Evolutionary conservation across 2,888 invertebrate species (phyloP).

Genomic region (Lumbricus terrestris): DNA sequence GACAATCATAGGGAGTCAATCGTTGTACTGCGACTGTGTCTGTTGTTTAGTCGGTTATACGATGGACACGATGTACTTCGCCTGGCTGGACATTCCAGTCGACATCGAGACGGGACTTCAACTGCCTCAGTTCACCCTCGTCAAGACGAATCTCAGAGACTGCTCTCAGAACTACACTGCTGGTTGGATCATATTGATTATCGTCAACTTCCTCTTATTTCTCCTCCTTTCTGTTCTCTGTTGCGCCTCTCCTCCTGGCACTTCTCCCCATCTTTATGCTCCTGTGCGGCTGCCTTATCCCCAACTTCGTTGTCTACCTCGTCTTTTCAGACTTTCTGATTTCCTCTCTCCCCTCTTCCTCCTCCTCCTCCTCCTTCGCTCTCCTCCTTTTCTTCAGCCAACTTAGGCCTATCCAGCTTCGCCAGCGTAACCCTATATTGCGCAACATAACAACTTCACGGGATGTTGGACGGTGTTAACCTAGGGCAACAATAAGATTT

Average conservation of each 20-base stretch:
- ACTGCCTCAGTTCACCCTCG: conserved; percentile 38
- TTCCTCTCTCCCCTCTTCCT: neutral
- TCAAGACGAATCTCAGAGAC: conserved; percentile 18
- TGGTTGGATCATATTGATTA: conserved; percentile 8
- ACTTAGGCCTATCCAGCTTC: too few relatives aligned
- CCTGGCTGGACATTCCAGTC: conserved; percentile 38
- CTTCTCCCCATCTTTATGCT: too few relatives aligned
- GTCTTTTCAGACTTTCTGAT: too few relatives aligned
- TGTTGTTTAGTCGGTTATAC: conserved; percentile 40
- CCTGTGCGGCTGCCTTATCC: too few relatives aligned
- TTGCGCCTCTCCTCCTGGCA: too few relatives aligned
- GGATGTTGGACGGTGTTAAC: too few relatives aligned
- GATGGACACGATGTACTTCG: conserved; percentile 40
- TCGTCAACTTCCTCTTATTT: neutral
- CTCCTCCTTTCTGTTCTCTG: neutral
- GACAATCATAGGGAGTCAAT: neutral
- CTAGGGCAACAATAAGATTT: too few relatives aligned
- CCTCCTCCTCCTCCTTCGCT: neutral
- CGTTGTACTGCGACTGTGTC: neutral
- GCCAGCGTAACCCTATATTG: neutral
- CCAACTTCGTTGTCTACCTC: too few relatives aligned
- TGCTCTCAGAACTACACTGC: conserved; percentile 33
- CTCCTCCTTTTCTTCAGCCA: too few relatives aligned
- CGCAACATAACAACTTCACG: too few relatives aligned
- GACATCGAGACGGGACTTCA: conserved; percentile 37